Evolutionary conservation across 2,113 vertebrate species (phyloP).

Genomic region (Chloropsis cyanopogon): DNA sequence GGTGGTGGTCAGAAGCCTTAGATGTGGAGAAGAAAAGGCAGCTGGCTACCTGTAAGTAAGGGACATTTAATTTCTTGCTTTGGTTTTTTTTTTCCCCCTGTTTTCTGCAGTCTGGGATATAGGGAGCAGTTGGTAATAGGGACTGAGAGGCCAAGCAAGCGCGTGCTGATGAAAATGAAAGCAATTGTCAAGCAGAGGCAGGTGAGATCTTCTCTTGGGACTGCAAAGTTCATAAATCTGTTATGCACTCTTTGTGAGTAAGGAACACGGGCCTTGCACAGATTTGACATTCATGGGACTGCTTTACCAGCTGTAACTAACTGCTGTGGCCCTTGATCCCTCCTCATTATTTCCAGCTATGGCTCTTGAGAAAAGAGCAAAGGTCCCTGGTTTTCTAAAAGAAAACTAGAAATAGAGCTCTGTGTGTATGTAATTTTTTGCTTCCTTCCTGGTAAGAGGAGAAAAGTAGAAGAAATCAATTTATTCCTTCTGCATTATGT

Average conservation of each 20-base stretch:
- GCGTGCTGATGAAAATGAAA: background rate
- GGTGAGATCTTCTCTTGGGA: background rate
- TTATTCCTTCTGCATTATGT: background rate
- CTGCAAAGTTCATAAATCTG: background rate
- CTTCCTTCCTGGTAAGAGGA: background rate
- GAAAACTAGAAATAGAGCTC: background rate
- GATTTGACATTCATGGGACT: background rate
- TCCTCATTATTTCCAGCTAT: background rate
- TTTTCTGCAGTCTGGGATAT: background rate
- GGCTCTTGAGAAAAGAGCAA: background rate
- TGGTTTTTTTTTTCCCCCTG: rapidly evolving
- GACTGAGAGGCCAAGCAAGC: background rate
- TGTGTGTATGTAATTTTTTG: background rate
- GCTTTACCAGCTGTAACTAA: background rate
- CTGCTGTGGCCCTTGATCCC: background rate
- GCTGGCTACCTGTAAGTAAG: background rate
- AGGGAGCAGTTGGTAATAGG: background rate
- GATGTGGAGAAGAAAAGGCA: background rate
- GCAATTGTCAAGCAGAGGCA: background rate
- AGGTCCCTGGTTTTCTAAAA: background rate
- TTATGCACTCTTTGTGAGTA: background rate
- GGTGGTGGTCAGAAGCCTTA: background rate
- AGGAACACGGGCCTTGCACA: background rate
- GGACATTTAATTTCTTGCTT: background rate
- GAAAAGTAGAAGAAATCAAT: background rate